phyloP scores from a whole-genome alignment of 2,797 vertebrate species.

The Urocyon cinereoargenteus region DNA sequence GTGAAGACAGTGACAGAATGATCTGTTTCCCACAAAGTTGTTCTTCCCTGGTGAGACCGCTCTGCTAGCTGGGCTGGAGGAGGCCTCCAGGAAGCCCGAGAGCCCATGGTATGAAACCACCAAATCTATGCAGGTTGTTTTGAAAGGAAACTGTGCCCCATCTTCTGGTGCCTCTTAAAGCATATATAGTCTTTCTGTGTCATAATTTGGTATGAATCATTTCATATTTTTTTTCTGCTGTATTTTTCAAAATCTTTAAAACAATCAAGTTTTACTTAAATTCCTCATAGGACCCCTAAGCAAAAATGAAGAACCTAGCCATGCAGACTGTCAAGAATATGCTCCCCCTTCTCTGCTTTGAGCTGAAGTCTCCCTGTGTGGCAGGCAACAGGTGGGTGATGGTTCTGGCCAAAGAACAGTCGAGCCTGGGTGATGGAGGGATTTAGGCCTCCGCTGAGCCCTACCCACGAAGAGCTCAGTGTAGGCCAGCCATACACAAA shows the following conservation, averaged over 20 bases:
- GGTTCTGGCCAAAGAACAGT: background rate
- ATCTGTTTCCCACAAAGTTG: background rate
- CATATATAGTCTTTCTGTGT: background rate
- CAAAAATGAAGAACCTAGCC: background rate
- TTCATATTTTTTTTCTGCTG: background rate
- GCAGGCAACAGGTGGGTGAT: background rate
- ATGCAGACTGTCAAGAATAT: background rate
- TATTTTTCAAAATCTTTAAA: constrained; percentile 8
- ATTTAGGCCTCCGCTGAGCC: background rate
- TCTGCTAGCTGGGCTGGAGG: rapidly evolving
- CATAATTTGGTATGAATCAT: background rate
- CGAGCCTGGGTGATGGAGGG: background rate
- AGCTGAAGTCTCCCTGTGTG: background rate
- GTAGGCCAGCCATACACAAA: background rate
- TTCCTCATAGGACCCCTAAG: background rate
- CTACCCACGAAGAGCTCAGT: background rate
- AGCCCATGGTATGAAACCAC: background rate
- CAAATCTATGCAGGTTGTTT: background rate
- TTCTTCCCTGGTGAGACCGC: background rate
- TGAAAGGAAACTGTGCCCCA: background rate
- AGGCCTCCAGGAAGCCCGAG: background rate
- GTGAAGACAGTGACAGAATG: background rate
- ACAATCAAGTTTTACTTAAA: background rate
- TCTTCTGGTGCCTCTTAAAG: background rate
- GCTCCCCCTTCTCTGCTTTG: background rate